Evolutionary conservation across 2,797 vertebrate genomes (phyloP), one percentile per base, ranked within the genome.

Genomic region (Smutsia temminckii): DNA sequence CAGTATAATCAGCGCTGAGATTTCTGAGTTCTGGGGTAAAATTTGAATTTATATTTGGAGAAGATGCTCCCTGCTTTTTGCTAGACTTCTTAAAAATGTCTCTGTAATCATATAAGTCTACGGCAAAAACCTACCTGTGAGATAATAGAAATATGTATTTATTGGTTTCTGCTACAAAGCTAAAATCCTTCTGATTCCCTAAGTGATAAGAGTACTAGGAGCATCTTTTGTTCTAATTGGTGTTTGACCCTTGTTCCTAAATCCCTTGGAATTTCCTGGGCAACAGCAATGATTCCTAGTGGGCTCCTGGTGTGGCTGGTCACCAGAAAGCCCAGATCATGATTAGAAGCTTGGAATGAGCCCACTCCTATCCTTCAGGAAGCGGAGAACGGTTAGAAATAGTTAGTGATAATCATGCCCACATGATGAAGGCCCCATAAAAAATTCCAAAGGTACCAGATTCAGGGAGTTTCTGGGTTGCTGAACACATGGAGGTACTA

Each of bases 41-140:
- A 83, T 59, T 2, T 63, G 42, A 90, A 74, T 86, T 92, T 89
- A 49, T 79, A 18, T 94, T 95, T 94, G 57, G 21, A n/a, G 21
- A 83, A 61, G 23, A 61, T 3, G 37, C 21, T 61, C n/a, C 20
- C 32, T 87, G 16, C 77, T 93, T 84, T 78, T 20, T 53, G 37
- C 59, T 59, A 86, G 55, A 59, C 9, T 81, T 92, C n/a, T 86
- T 89, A 42, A 51, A 93, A 86, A 69, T 94, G 32, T 79, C 14
- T 92, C 57, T 83, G 68, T 51, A 79, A 87, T 42, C 55, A 80
- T 57, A 64, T 21, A 90, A 8, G 0, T 23, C 40, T 42, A 75
- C 57, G 32, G n/a, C 51, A 90, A 92, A 94, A 96, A 53, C 18
- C 29, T 61, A 51, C 29, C 27, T 46, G 37, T 85, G 61, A 85